phyloP scores from a whole-genome alignment of 2,113 vertebrate genomes.

The Cyrtonyx montezumae region DNA sequence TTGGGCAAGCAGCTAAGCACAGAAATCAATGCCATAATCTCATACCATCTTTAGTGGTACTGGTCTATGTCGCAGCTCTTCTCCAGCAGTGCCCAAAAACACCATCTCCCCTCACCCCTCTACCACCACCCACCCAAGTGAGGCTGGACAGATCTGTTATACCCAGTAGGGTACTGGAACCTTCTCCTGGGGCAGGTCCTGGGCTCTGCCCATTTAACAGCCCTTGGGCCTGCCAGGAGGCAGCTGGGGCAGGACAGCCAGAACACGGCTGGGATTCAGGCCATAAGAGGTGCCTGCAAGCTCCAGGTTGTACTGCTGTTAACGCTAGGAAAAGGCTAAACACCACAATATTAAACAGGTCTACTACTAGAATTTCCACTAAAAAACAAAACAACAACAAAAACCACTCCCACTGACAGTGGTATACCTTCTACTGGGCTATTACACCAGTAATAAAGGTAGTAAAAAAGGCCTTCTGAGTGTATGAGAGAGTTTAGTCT shows the following conservation, averaged over 20 bases:
- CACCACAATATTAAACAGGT: not conserved
- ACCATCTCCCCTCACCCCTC: rapidly evolving
- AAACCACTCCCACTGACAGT: rapidly evolving
- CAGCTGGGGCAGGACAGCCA: not conserved
- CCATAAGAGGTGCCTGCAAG: not conserved
- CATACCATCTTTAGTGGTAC: not conserved
- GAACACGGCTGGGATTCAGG: conserved; percentile 21
- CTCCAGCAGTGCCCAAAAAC: not conserved
- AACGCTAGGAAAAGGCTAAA: not conserved
- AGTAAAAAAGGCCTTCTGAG: not conserved
- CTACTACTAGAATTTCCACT: not conserved
- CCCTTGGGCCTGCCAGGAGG: not conserved
- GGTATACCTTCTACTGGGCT: not conserved
- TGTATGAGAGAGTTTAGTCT: not conserved
- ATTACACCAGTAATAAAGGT: not conserved
- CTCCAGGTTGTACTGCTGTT: not conserved
- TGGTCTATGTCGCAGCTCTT: not conserved
- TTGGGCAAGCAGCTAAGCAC: not conserved
- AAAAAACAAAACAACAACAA: not conserved
- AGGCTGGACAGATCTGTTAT: rapidly evolving
- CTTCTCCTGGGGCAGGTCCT: rapidly evolving
- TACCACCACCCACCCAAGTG: rapidly evolving
- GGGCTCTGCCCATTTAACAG: not conserved
- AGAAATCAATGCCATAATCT: conserved; percentile 18
- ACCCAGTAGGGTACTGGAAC: rapidly evolving